Conservation (phyloP, 1,140 invertebrate species). For the Drosophila equinoxialis region DNA sequence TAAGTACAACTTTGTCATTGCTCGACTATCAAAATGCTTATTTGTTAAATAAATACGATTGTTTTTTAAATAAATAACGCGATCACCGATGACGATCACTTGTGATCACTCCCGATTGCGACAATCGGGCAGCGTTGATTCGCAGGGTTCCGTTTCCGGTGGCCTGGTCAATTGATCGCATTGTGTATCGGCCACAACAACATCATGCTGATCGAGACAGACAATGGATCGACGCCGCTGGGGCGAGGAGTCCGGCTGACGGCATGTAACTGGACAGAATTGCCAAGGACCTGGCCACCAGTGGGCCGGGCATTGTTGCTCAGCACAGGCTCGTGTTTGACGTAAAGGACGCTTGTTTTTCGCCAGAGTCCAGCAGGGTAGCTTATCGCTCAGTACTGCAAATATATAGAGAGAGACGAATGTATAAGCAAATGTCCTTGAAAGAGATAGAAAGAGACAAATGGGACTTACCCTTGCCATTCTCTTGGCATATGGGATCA, state of each 20-base stretch:
- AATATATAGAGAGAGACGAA: background rate
- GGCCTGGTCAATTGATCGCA: conserved; percentile 86
- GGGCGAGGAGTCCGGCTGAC: conserved; percentile 63
- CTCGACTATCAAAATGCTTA: conserved; percentile 33
- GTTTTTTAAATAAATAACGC: background rate
- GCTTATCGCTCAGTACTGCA: conserved; percentile 86
- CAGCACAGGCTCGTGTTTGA: conserved; percentile 87
- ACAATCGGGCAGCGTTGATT: conserved; percentile 85
- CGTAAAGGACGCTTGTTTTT: conserved; percentile 86
- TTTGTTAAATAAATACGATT: conserved; percentile 45
- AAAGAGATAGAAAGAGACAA: background rate
- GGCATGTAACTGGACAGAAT: conserved; percentile 90
- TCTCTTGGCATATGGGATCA: conserved; percentile 87
- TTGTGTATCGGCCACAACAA: conserved; percentile 88
- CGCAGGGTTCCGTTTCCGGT: conserved; percentile 86
- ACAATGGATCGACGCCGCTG: conserved; percentile 88
- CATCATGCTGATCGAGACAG: conserved; percentile 88
- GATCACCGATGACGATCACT: background rate
- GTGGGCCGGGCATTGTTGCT: conserved; percentile 88
- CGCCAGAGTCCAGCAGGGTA: conserved; percentile 86
- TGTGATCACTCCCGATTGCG: conserved; percentile 33
- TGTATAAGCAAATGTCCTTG: too few species aligned
- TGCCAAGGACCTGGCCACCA: conserved; percentile 94
- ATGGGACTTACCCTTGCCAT: conserved; percentile 83
- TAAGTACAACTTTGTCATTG: conserved; percentile 15